Conservation (phyloP, 2,888 invertebrate species). For the Ceraclea dissimilis region DNA sequence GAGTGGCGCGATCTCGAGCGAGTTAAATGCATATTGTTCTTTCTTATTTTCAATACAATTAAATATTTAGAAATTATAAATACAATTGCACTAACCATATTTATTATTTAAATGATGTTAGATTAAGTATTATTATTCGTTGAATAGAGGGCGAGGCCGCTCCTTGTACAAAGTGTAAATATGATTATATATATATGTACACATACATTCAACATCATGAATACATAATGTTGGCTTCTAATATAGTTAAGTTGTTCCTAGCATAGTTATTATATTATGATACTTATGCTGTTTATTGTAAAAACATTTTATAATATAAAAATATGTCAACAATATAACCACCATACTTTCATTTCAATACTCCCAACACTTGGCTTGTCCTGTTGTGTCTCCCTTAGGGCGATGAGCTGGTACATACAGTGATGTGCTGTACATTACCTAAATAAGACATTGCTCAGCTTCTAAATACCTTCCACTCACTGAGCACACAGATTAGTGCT, state of each 20-base stretch:
- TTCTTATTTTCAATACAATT: slow-evolving; percentile 9
- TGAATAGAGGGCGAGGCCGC: background rate
- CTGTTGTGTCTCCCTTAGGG: background rate
- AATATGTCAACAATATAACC: slow-evolving; percentile 17
- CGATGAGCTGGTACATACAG: too few species aligned
- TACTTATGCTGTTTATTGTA: slow-evolving; percentile 54
- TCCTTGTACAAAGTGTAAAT: slow-evolving; percentile 50
- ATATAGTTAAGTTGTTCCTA: slow-evolving; percentile 50
- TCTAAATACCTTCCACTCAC: too few species aligned
- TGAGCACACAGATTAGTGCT: too few species aligned
- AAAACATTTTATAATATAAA: slow-evolving; percentile 54
- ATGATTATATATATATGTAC: slow-evolving; percentile 30
- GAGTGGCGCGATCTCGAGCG: slow-evolving; percentile 16
- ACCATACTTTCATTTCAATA: slow-evolving; percentile 1
- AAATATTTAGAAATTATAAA: slow-evolving; percentile 14
- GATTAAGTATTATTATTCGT: slow-evolving; percentile 37
- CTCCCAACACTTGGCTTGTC: background rate
- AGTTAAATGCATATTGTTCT: slow-evolving; percentile 8
- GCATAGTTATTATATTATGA: slow-evolving; percentile 52
- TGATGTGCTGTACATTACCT: too few species aligned
- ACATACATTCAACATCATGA: slow-evolving; percentile 26
- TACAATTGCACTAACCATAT: slow-evolving; percentile 33
- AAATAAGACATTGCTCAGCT: too few species aligned
- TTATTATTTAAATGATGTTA: slow-evolving; percentile 39
- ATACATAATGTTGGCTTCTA: slow-evolving; percentile 50